Percentiles rank a stretch among this genome's conserved stretches.
Conservation (phyloP, 2,113 vertebrate species). For the Thalassoma bifasciatum region DNA sequence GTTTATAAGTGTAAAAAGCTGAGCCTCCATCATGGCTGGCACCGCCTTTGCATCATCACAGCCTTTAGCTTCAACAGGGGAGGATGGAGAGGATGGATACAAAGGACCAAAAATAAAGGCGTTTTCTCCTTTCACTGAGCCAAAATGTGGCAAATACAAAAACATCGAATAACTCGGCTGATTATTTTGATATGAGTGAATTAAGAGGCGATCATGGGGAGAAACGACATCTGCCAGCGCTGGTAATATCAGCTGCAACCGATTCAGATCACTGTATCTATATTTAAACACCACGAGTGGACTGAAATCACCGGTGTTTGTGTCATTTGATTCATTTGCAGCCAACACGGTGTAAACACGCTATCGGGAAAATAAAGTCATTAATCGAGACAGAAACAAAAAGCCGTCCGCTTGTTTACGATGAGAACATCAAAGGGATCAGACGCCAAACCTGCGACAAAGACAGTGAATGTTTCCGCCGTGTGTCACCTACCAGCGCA, state of each 20-base stretch:
- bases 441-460: neutral
- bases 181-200: neutral
- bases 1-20: neutral
- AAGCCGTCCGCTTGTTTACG: neutral
- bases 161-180: too few relatives aligned
- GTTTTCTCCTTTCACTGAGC: neutral
- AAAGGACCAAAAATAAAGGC: neutral
- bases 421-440: too few relatives aligned
- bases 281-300: constrained; percentile 27
- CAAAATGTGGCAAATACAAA: neutral
- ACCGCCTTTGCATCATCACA: constrained; percentile 78
- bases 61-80: constrained; percentile 17
- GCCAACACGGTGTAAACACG: neutral
- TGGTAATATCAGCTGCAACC: constrained; percentile 37
- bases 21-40: constrained; percentile 70
- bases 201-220: neutral
- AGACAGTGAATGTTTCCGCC: neutral
- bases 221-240: constrained; percentile 5
- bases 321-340: constrained; percentile 61
- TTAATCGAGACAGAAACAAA: neutral
- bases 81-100: constrained; percentile 2
- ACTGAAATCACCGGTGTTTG: neutral
- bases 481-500: neutral
- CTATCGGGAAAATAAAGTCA: neutral
- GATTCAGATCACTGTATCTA: constrained; percentile 20